Evolutionary conservation across 2,888 invertebrate genomes (phyloP), one percentile per base, ranked within the genome.

Genomic region (Sylvicola cinctus): DNA sequence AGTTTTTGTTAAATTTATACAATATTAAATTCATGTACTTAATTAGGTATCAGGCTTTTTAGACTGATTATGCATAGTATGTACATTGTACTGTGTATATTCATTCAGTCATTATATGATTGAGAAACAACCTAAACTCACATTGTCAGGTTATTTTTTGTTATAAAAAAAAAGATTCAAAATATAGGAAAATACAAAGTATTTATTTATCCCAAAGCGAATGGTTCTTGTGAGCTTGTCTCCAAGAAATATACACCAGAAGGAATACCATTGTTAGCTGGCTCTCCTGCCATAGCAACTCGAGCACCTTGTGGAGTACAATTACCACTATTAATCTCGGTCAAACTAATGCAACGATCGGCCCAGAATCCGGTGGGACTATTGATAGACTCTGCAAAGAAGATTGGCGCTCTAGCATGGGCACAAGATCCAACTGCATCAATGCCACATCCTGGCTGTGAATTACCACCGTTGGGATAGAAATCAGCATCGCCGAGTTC

Each of bases 401-500:
- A 50, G 38, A 46, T 43, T 31, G 52, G 51, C 14, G 52, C 45
- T 1, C 54, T 45, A 11, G 49, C 46, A 37, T 55, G 55, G 1
- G 54, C 52, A 35, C 55, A 55, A 29, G 39, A 46, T 13, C 35
- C 36, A 10, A 29, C 12, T 0, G 36, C 0, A 17, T 45, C 44
- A 1, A 16, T 44, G 2, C 44, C 40, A 36, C 57, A 54, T 37
- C 61, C 60, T 33, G 56, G 54, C 41, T 59, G 59, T 6, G 38
- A 40, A 3, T 38, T 36, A 2, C 59, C 59, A 20, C 46, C 53
- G 33, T 60, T 60, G 2, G 57, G 56, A 37, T 53, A 58, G 39
- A 60, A 60, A 20, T 58, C 55, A 8, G 55, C 51, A 14, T 46
- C 46, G 10, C 59, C 59, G 1, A 58, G 45, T 1, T 53, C 46